A percentile compares a stretch with the other conserved stretches of the same genome.
Evolutionary conservation across 1,140 invertebrate species (phyloP).

Genomic region (Aphaenogaster rudis): DNA sequence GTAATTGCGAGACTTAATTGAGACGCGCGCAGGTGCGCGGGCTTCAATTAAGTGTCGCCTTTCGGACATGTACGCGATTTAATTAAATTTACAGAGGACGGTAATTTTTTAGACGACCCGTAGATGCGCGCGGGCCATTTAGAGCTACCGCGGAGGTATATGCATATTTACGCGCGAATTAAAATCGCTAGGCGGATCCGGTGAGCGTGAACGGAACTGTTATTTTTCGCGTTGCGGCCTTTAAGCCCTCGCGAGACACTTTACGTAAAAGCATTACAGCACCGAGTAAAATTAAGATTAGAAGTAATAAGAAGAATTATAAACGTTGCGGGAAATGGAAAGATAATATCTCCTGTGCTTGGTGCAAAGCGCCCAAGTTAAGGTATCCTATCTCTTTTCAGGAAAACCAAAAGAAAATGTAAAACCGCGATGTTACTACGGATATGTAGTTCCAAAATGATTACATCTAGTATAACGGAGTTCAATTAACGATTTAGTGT

Average conservation of each 20-base stretch:
- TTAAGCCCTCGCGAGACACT: conserved; percentile 18
- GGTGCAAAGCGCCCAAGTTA: not conserved
- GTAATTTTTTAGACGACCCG: conserved; percentile 62
- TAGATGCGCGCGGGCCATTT: conserved; percentile 55
- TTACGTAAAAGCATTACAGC: conserved; percentile 37
- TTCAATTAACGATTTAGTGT: conserved; percentile 33
- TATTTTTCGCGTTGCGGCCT: conserved; percentile 9
- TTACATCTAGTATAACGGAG: conserved; percentile 3
- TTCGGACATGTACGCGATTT: conserved; percentile 63
- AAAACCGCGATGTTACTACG: not conserved
- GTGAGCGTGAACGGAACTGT: conserved; percentile 4
- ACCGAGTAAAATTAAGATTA: conserved; percentile 50
- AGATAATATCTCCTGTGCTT: conserved; percentile 26
- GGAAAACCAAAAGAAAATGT: not conserved
- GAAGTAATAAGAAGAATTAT: conserved; percentile 39
- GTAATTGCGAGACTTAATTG: conserved; percentile 66
- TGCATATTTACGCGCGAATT: conserved; percentile 61
- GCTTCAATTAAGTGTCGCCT: conserved; percentile 63
- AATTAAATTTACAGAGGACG: conserved; percentile 64
- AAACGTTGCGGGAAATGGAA: conserved; percentile 45
- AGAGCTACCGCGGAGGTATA: conserved; percentile 41
- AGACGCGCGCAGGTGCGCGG: conserved; percentile 60
- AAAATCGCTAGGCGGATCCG: conserved; percentile 45
- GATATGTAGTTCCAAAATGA: not conserved
- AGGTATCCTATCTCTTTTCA: not conserved